Conservation (phyloP, 1,140 invertebrate genomes). For the Tetramorium parvispinum region DNA sequence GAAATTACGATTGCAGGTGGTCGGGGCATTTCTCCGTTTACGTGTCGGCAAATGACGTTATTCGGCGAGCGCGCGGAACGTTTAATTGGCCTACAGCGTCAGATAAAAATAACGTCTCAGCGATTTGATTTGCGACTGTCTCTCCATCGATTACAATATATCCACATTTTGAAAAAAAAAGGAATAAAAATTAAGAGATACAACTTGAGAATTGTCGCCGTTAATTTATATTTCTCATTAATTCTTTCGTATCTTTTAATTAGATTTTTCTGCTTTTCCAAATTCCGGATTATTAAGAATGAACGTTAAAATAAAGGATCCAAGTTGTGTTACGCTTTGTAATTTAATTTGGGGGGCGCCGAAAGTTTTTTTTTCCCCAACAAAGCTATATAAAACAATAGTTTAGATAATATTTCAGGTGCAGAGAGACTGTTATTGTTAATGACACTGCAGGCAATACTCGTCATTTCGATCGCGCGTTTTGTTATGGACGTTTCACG, state of each 20-base stretch:
- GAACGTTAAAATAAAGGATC: not conserved
- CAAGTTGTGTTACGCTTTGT: not conserved
- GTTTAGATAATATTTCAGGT: not conserved
- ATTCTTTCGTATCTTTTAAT: not conserved
- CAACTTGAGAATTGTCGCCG: not conserved
- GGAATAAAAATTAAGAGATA: not conserved
- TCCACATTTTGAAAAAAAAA: not conserved
- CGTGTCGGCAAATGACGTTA: not conserved
- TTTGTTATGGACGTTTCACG: constrained; percentile 10
- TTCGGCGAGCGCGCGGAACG: not conserved
- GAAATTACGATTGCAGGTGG: constrained; percentile 55
- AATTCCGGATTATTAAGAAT: not conserved
- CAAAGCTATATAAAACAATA: not conserved
- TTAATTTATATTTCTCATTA: not conserved
- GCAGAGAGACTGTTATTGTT: not conserved
- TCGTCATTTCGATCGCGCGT: constrained; percentile 1
- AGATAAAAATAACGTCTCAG: constrained; percentile 19
- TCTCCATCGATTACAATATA: not conserved
- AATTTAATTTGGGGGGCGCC: not conserved
- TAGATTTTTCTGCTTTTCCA: not conserved
- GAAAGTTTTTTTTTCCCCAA: not conserved
- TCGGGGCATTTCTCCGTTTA: constrained; percentile 48
- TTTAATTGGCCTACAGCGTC: constrained; percentile 42
- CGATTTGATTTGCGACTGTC: constrained; percentile 23
- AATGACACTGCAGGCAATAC: not conserved